Evolutionary conservation across 2,888 invertebrate genomes (phyloP).

Genomic region (Abrostola tripartita): DNA sequence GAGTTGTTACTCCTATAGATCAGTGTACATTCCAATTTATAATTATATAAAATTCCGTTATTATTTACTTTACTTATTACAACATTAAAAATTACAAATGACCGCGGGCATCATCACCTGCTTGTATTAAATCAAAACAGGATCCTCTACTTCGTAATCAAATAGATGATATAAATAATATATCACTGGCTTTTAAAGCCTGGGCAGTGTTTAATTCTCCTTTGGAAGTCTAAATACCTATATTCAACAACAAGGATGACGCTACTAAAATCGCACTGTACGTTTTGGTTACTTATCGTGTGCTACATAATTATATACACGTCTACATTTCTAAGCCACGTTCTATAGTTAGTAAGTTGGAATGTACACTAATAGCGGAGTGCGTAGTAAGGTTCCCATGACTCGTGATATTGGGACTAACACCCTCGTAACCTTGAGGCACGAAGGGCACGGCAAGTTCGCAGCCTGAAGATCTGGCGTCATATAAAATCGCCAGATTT

Average conservation of each 20-base stretch:
- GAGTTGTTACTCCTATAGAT: constrained; percentile 43
- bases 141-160: constrained; percentile 22
- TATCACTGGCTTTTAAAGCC: constrained; percentile 73
- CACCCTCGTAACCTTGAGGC: constrained; percentile 16
- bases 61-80: constrained; percentile 27
- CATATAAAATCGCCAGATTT: constrained; percentile 22
- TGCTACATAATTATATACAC: constrained; percentile 46
- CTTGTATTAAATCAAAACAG: constrained; percentile 16
- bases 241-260: constrained; percentile 16
- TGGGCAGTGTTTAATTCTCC: constrained; percentile 65
- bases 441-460: constrained; percentile 58
- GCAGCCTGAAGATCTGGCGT: constrained; percentile 38
- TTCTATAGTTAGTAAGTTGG: constrained; percentile 48
- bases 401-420: constrained; percentile 24
- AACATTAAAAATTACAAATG: constrained; percentile 37
- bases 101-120: constrained; percentile 36
- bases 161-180: constrained; percentile 35
- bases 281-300: constrained; percentile 24
- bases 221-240: constrained; percentile 51
- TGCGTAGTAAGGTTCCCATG: constrained; percentile 22
- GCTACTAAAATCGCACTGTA: constrained; percentile 23
- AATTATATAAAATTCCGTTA: constrained; percentile 29
- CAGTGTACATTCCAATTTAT: constrained; percentile 70
- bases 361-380: constrained; percentile 69
- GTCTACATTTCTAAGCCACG: constrained; percentile 33